Base-by-base conservation (phyloP, 2,888 invertebrate species). In the Agrotis exclamationis region DNA sequence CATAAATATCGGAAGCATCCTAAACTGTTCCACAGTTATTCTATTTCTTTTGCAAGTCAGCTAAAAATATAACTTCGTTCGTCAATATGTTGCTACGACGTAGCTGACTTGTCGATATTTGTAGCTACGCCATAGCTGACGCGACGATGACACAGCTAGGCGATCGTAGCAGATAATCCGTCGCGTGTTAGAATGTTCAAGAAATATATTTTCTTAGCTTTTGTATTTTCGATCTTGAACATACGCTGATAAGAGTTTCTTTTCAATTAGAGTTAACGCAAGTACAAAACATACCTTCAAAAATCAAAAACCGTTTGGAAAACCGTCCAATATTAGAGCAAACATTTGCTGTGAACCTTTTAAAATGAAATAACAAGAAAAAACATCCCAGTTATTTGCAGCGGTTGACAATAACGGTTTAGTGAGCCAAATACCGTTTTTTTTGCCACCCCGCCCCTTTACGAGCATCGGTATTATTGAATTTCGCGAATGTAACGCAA, bases 381-480 rank as follows among this genome's bases (percentile, higher is more conserved):
- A 84, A 85, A 77, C 70, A 84, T 84, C 57, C 72, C 76, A 67
- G 85, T 84, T 84, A 84, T 84, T 85, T 81, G 71, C 81, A 83
- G 71, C 68, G 85, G 81, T 79, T 83, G 81, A 84, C 81, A 81
- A 85, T 84, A 84, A 85, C 81, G 79, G 79, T 85, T 84, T 85
- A 83, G 85, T 79, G 73, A 68, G 74, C 72, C 76, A 75, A 86
- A 85, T 84, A 80, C 82, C 75, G 78, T 20, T 80, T 85, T 84
- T 84, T 81, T 81, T 72, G 28, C 76, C 70, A 69, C 71, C 84
- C 78, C 80, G 54, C 84, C 83, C 85, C 82, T 84, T 88, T 86
- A 87, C 80, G 86, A 85, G 82, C 78, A 82, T 82, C 70, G 80
- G 83, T 86, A 86, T 88, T 88, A 89, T 89, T 89, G 89, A 89